phyloP scores from a whole-genome alignment of 2,888 invertebrate species.

The Cylloceria caligata region DNA sequence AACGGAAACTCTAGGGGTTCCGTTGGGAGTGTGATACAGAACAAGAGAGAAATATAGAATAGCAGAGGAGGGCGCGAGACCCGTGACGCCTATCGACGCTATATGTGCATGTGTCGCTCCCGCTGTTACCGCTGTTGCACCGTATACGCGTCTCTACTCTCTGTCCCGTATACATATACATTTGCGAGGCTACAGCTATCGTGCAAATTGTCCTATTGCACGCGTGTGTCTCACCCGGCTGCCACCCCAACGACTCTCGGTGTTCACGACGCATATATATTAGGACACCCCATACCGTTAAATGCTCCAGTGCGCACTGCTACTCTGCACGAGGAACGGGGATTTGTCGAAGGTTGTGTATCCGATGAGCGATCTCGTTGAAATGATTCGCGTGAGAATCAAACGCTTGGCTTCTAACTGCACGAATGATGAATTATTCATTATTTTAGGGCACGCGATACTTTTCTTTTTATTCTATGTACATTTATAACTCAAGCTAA shows the following conservation, averaged over 20 bases:
- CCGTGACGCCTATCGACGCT: slow-evolving; percentile 63
- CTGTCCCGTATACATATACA: not conserved
- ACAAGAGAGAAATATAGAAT: slow-evolving; percentile 38
- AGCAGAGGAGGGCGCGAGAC: slow-evolving; percentile 49
- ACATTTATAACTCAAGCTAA: not conserved
- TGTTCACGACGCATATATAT: slow-evolving; percentile 50
- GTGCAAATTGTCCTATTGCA: slow-evolving; percentile 66
- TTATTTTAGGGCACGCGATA: not conserved
- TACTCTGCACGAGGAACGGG: slow-evolving; percentile 46
- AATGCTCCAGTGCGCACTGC: slow-evolving; percentile 54
- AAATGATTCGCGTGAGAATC: slow-evolving; percentile 48
- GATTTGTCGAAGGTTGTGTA: slow-evolving; percentile 54
- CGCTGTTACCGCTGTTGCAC: not conserved
- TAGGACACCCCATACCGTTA: slow-evolving; percentile 52
- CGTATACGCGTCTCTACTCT: not conserved
- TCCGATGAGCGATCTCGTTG: slow-evolving; percentile 16
- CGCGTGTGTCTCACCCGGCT: slow-evolving; percentile 60
- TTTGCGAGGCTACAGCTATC: slow-evolving; percentile 20
- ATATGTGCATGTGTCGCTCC: slow-evolving; percentile 30
- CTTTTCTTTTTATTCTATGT: not conserved
- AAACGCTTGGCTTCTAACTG: slow-evolving; percentile 1
- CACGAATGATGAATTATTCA: slow-evolving; percentile 3
- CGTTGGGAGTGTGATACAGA: slow-evolving; percentile 15
- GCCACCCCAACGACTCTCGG: slow-evolving; percentile 31
- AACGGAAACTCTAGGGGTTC: slow-evolving; percentile 52